Evolutionary conservation across 2,113 vertebrate species (phyloP).

Genomic region (Cheirogaleus medius): DNA sequence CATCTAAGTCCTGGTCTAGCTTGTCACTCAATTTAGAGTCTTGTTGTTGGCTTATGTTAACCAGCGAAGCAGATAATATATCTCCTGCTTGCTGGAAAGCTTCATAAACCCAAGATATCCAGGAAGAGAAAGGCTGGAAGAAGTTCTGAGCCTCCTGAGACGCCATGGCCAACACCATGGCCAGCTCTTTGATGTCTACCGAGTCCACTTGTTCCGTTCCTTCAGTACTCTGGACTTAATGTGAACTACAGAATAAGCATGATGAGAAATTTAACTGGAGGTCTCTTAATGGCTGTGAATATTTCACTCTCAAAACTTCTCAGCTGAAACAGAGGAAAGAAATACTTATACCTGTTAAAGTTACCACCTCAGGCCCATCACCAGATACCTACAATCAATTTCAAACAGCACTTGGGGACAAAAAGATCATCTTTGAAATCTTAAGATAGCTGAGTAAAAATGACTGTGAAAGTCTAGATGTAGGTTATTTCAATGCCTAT

Average conservation of each 20-base stretch:
- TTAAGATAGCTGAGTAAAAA: conserved; percentile 37
- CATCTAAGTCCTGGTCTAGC: conserved; percentile 74
- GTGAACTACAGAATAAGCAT: conserved; percentile 84
- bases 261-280: conserved; percentile 82
- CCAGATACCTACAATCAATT: conserved; percentile 63
- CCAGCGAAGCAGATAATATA: conserved; percentile 81
- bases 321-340: conserved; percentile 78
- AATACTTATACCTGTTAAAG: conserved; percentile 67
- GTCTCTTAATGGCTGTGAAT: conserved; percentile 80
- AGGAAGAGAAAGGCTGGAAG: conserved; percentile 86
- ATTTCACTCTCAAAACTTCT: conserved; percentile 67
- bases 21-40: conserved; percentile 74
- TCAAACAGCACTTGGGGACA: conserved; percentile 44
- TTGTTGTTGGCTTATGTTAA: conserved; percentile 77
- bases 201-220: conserved; percentile 73
- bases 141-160: conserved; percentile 83
- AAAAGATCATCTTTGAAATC: conserved; percentile 51
- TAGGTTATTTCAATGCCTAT: conserved; percentile 6
- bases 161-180: conserved; percentile 82
- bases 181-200: conserved; percentile 73
- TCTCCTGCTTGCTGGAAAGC: conserved; percentile 86
- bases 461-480: conserved; percentile 44
- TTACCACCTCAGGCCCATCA: conserved; percentile 29
- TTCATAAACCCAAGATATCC: conserved; percentile 88
- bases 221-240: conserved; percentile 80